Conservation (phyloP, 2,888 invertebrate genomes). For the Drosophila flavopinicola region DNA sequence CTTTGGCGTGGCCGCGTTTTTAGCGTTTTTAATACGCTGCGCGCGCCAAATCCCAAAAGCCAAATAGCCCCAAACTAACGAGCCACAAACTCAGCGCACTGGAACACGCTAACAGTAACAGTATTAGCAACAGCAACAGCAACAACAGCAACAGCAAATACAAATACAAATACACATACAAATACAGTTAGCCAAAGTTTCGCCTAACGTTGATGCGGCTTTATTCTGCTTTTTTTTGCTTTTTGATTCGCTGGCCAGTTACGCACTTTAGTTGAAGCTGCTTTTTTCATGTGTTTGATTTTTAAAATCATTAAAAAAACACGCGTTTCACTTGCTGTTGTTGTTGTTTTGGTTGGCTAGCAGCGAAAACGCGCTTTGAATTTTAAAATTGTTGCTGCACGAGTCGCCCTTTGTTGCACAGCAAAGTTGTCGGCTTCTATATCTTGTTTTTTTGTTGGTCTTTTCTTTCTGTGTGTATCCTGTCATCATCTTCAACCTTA, state of each 20-base stretch:
- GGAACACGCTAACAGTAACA: constrained; percentile 56
- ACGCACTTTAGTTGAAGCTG: constrained; percentile 9
- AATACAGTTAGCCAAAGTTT: constrained; percentile 66
- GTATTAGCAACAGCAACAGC: constrained; percentile 13
- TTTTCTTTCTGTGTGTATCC: constrained; percentile 57
- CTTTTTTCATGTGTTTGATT: constrained; percentile 22
- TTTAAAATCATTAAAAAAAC: constrained; percentile 46
- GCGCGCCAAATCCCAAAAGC: constrained; percentile 71
- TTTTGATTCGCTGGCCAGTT: constrained; percentile 1
- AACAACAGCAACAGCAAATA: constrained; percentile 12
- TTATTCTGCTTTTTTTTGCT: constrained; percentile 12
- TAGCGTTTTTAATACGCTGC: constrained; percentile 50
- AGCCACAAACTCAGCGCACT: constrained; percentile 71
- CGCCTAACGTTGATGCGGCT: constrained; percentile 18
- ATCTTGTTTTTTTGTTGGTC: constrained; percentile 1
- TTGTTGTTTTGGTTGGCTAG: constrained; percentile 28
- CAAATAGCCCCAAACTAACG: constrained; percentile 74
- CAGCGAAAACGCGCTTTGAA: constrained; percentile 53
- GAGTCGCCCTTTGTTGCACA: constrained; percentile 34
- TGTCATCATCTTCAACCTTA: constrained; percentile 48
- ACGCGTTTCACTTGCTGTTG: constrained; percentile 32
- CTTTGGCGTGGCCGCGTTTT: constrained; percentile 58
- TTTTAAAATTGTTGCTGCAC: constrained; percentile 39
- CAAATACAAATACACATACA: too few species aligned
- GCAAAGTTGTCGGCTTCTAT: constrained; percentile 13